Conservation (phyloP, 1,140 invertebrate genomes). For the Stegodyphus mimosarum region DNA sequence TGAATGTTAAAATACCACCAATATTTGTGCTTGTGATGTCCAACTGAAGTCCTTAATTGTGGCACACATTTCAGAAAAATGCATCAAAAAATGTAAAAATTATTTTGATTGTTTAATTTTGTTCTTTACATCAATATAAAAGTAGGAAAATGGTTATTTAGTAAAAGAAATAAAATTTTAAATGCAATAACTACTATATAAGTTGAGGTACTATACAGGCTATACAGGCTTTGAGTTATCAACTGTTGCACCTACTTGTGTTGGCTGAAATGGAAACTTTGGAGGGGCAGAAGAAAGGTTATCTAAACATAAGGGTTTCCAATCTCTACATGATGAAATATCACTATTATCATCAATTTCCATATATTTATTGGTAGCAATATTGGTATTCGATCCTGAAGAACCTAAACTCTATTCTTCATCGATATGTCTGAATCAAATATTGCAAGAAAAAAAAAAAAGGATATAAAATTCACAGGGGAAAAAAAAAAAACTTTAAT, state of each 20-base stretch:
- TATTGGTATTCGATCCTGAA: not conserved
- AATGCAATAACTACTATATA: too few species aligned
- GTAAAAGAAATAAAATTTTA: too few species aligned
- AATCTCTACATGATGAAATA: not conserved
- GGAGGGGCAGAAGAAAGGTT: not conserved
- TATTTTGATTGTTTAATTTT: not conserved
- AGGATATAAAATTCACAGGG: too few species aligned
- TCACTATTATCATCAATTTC: not conserved
- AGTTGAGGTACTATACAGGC: not conserved
- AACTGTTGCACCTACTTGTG: not conserved
- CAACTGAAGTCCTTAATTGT: not conserved
- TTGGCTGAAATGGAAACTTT: not conserved
- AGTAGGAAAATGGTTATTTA: too few species aligned
- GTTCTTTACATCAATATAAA: not conserved
- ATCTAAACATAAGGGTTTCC: not conserved
- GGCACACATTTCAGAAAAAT: not conserved
- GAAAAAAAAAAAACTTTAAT: too few species aligned
- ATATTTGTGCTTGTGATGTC: too few species aligned
- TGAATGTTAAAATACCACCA: too few species aligned
- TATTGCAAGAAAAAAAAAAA: too few species aligned
- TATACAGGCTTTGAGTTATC: not conserved
- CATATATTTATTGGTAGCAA: not conserved
- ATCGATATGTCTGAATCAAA: too few species aligned
- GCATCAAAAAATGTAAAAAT: not conserved
- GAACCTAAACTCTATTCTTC: too few species aligned